Conservation (phyloP, 2,888 invertebrate species). For the Lasius platythorax region DNA sequence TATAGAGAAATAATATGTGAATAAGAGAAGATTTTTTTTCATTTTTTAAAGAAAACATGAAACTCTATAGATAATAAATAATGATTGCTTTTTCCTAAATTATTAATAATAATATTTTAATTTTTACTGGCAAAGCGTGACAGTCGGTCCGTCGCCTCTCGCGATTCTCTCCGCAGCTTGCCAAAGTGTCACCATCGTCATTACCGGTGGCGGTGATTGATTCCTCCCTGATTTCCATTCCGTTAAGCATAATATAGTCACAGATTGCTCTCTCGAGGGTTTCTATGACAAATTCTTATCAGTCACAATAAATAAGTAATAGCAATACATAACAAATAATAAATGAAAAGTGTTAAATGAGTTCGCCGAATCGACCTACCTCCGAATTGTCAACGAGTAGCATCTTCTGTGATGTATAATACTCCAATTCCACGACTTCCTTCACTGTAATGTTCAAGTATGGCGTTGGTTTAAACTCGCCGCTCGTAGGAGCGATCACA, state of each 20-base stretch:
- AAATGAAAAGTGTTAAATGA: neutral
- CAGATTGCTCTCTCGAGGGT: slow-evolving; percentile 55
- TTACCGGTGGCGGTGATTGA: slow-evolving; percentile 75
- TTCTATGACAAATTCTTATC: slow-evolving; percentile 58
- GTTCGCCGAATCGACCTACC: slow-evolving; percentile 57
- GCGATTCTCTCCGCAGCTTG: slow-evolving; percentile 81
- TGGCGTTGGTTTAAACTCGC: slow-evolving; percentile 75
- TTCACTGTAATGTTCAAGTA: slow-evolving; percentile 74
- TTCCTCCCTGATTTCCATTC: slow-evolving; percentile 79
- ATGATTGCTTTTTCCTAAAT: neutral
- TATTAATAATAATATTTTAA: slow-evolving; percentile 11
- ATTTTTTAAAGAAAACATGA: neutral
- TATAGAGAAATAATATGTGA: neutral
- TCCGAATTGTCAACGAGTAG: slow-evolving; percentile 72
- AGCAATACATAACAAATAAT: neutral
- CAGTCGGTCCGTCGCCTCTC: slow-evolving; percentile 79
- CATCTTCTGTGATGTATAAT: slow-evolving; percentile 70
- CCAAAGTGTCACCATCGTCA: slow-evolving; percentile 82
- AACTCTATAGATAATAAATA: neutral
- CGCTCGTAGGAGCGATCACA: slow-evolving; percentile 73
- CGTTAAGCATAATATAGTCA: slow-evolving; percentile 76
- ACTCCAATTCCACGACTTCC: slow-evolving; percentile 60
- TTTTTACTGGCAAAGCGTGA: slow-evolving; percentile 85
- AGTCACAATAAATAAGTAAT: neutral
- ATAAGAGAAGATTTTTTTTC: neutral